Evolutionary conservation across 2,113 vertebrate genomes (phyloP).

Genomic region (Embiotoca jacksoni): DNA sequence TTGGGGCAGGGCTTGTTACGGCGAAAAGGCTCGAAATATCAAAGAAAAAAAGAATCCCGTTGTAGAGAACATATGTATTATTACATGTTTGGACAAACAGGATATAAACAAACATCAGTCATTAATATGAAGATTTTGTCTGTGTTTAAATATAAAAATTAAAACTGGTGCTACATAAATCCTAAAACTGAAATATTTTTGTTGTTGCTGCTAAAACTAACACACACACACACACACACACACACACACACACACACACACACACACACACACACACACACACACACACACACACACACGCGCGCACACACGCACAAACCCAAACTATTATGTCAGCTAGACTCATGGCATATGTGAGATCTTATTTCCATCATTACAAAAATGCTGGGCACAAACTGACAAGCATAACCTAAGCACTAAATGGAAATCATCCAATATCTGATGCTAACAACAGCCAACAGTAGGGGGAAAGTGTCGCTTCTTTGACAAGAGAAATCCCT

Average conservation of each 20-base stretch:
- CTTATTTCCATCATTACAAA: conserved; percentile 85
- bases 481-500: conserved; percentile 81
- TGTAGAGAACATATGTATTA: background rate
- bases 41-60: background rate
- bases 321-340: conserved; percentile 84
- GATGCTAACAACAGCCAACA: conserved; percentile 84
- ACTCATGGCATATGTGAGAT: conserved; percentile 82
- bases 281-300: conserved; percentile 25
- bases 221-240: background rate
- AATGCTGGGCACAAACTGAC: conserved; percentile 83
- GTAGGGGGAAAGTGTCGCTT: conserved; percentile 73
- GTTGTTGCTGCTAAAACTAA: conserved; percentile 18
- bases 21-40: conserved; percentile 47
- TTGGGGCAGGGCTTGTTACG: conserved; percentile 58
- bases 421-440: conserved; percentile 86
- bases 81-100: background rate
- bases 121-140: conserved; percentile 6
- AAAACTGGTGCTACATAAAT: conserved; percentile 3
- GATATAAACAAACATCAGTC: background rate
- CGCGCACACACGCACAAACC: conserved; percentile 28
- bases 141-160: background rate
- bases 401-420: conserved; percentile 85
- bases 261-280: conserved; percentile 17
- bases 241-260: conserved; percentile 18
- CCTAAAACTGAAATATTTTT: conserved; percentile 16